phyloP scores from a whole-genome alignment of 2,113 vertebrate genomes.

The Myrmecophaga tridactyla region DNA sequence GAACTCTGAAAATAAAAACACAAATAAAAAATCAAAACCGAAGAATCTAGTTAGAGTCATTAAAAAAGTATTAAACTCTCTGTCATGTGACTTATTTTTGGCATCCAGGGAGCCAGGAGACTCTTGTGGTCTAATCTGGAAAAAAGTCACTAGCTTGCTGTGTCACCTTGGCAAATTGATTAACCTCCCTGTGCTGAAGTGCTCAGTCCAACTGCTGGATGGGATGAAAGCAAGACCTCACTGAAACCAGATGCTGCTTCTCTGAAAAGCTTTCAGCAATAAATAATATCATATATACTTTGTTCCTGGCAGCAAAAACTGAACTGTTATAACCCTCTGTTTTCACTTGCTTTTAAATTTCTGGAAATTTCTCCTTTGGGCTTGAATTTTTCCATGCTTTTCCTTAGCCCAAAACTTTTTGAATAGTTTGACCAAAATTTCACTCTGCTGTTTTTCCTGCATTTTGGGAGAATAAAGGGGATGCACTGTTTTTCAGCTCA shows the following conservation, averaged over 20 bases:
- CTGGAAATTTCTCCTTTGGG: slow-evolving; percentile 76
- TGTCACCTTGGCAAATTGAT: slow-evolving; percentile 69
- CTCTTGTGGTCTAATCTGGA: slow-evolving; percentile 62
- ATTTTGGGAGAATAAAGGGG: slow-evolving; percentile 49
- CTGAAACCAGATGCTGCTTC: slow-evolving; percentile 77
- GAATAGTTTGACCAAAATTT: slow-evolving; percentile 74
- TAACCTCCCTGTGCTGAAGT: slow-evolving; percentile 26
- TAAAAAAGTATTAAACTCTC: background rate
- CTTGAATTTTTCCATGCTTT: slow-evolving; percentile 75
- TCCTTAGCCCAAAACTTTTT: slow-evolving; percentile 70
- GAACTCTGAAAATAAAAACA: slow-evolving; percentile 49
- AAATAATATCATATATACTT: slow-evolving; percentile 79
- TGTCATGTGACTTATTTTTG: slow-evolving; percentile 54
- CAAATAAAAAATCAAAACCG: slow-evolving; percentile 12
- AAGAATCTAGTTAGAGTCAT: background rate
- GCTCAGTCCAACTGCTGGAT: slow-evolving; percentile 60
- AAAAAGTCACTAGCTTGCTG: slow-evolving; percentile 43
- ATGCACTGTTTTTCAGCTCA: slow-evolving; percentile 50
- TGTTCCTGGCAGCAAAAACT: slow-evolving; percentile 74
- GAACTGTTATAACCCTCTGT: slow-evolving; percentile 77
- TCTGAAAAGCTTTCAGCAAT: slow-evolving; percentile 66
- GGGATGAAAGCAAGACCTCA: slow-evolving; percentile 63
- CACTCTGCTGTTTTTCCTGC: slow-evolving; percentile 66
- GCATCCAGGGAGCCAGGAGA: background rate
- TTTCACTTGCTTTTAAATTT: slow-evolving; percentile 78